Evolutionary conservation across 2,888 invertebrate genomes (phyloP), one percentile per base, ranked within the genome.

Genomic region (Dicyrtomina minuta): DNA sequence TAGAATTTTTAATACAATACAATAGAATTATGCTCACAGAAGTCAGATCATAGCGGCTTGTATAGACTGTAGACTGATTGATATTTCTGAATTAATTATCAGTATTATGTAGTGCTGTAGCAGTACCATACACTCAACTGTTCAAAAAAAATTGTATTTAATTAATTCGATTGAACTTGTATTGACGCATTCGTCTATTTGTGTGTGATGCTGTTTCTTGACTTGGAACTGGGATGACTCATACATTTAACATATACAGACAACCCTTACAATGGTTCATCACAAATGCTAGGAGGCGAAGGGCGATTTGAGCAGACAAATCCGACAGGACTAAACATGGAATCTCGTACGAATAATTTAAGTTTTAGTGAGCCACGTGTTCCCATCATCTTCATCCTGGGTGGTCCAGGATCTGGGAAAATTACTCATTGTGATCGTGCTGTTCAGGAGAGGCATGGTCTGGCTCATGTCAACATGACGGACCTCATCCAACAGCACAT

Each of bases 341-440:
- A 17, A 10, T 15, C 33, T 26, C 43, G 43, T 41, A 39, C 39
- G 20, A 26, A 56, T 39, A 56, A 49, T 33, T 62, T 72, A 1
- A 46, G 69, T 1, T 72, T 72, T 20, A 72, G 67, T 51, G 72
- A 72, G 43, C 72, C 72, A 27, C 55, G 72, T 13, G 91, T 92
- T 80, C 93, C 93, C 70, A 92, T 93, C 81, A 90, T 93, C 85
- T 93, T 93, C 83, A 88, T 93, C 76, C 86, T 93, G 91, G 94
- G 96, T 80, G 96, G 96, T 74, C 96, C 96, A 75, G 96, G 96
- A 79, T 94, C 94, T 83, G 96, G 96, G 56, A 96, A 96, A 89
- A 96, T 96, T 85, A 96, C 96, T 80, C 96, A 96, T 83, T 96
- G 96, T 84, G 94, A 93, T 83, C 91, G 89, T 80, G 85, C 93